Evolutionary conservation across 2,888 invertebrate genomes (phyloP).

Genomic region (Willowsia nigromaculata): DNA sequence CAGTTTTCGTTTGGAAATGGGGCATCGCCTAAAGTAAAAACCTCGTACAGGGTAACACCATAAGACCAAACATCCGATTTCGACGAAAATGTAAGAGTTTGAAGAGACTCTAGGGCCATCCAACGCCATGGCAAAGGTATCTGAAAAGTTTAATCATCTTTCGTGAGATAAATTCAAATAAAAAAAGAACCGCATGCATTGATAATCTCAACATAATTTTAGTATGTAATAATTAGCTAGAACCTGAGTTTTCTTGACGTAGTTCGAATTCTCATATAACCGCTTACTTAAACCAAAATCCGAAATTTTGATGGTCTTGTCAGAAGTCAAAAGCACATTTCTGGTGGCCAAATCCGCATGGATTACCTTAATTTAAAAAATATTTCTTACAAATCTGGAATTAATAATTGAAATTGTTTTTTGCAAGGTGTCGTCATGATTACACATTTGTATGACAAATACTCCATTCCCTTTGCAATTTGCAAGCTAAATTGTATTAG

Average conservation of each 20-base stretch:
- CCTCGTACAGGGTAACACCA: conserved; percentile 54
- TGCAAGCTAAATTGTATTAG: conserved; percentile 67
- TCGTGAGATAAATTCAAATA: background rate
- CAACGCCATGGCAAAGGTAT: conserved; percentile 70
- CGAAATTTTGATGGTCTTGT: conserved; percentile 67
- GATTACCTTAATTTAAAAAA: conserved; percentile 61
- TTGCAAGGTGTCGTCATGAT: background rate
- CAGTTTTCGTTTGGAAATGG: conserved; percentile 70
- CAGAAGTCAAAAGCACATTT: conserved; percentile 69
- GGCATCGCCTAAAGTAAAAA: conserved; percentile 63
- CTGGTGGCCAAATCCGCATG: conserved; percentile 75
- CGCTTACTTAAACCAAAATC: conserved; percentile 75
- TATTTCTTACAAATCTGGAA: background rate
- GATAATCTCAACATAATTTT: background rate
- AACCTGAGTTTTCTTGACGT: conserved; percentile 76
- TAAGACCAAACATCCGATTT: conserved; percentile 64
- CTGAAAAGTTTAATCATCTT: conserved; percentile 2
- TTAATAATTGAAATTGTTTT: background rate
- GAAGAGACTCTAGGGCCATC: conserved; percentile 72
- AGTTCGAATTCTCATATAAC: conserved; percentile 72
- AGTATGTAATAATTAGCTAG: too few relatives aligned
- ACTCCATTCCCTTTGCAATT: conserved; percentile 75
- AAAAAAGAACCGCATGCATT: background rate
- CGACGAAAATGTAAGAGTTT: conserved; percentile 51
- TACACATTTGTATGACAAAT: conserved; percentile 71